These are phyloP conservation scores for Cabera pusaria DNA, from an alignment of 2,888 invertebrate genomes.

Conservation along the genomic window DNA sequence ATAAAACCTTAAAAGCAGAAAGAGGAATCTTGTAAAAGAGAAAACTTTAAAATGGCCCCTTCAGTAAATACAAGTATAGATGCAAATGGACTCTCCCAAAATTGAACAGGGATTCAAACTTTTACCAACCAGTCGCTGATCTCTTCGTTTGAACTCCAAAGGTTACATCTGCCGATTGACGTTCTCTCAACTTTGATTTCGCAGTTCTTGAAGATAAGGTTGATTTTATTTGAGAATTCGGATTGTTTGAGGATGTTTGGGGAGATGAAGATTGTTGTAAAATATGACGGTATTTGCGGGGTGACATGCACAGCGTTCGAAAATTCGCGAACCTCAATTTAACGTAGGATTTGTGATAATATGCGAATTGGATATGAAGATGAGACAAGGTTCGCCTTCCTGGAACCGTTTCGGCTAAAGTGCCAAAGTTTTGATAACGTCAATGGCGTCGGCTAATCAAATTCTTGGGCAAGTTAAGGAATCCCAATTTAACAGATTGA, in stretches of 20 bases:
- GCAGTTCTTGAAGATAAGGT: constrained; percentile 10
- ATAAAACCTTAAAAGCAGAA: constrained; percentile 33
- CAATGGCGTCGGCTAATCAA: constrained; percentile 47
- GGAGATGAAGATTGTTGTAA: constrained; percentile 37
- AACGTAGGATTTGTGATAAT: constrained; percentile 63
- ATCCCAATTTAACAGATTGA: constrained; percentile 60
- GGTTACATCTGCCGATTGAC: constrained; percentile 8
- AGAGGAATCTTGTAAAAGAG: constrained; percentile 37
- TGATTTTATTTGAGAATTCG: constrained; percentile 30
- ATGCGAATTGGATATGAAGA: constrained; percentile 57
- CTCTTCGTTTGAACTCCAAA: constrained; percentile 23
- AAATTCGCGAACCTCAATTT: constrained; percentile 56
- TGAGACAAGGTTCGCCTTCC: constrained; percentile 51
- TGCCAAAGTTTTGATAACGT: constrained; percentile 65
- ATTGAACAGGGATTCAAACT: constrained; percentile 67
- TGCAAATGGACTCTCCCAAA: constrained; percentile 68
- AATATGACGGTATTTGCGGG: constrained; percentile 56
- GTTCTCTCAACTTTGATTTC: constrained; percentile 26
- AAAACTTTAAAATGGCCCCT: constrained; percentile 41
- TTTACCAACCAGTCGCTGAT: constrained; percentile 59
- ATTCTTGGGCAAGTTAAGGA: constrained; percentile 55
- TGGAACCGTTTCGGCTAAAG: constrained; percentile 50
- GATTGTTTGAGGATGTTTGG: constrained; percentile 32
- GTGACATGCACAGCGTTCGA: constrained; percentile 54
- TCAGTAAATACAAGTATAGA: constrained; percentile 42